A percentile compares a stretch with the other conserved stretches of the same genome.
Conservation (phyloP, 2,888 invertebrate genomes). For the Hetaerina titia region DNA sequence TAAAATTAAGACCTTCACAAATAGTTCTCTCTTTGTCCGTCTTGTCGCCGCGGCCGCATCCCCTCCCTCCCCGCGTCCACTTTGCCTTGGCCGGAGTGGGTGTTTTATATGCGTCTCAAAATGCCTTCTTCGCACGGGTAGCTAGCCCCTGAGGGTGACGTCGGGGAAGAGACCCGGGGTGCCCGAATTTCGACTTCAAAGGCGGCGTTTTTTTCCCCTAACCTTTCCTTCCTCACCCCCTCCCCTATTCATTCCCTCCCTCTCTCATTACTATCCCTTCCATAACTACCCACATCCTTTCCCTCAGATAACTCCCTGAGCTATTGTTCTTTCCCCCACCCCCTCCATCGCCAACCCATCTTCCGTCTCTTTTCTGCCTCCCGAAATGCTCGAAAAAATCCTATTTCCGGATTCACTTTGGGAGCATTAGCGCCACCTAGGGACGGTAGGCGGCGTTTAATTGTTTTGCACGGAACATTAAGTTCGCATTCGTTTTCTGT, state of each 20-base stretch:
- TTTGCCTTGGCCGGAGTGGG: background rate
- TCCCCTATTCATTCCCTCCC: background rate
- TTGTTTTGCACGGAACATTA: constrained; percentile 37
- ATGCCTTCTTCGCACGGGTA: background rate
- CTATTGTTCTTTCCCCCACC: background rate
- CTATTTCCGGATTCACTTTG: constrained; percentile 48
- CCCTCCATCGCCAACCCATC: background rate
- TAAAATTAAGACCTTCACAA: constrained; percentile 22
- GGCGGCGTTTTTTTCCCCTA: constrained; percentile 28
- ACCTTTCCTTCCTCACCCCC: background rate
- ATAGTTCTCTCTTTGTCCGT: background rate
- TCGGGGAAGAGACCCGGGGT: background rate
- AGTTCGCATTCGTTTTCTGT: constrained; percentile 25
- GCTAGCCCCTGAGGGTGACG: background rate
- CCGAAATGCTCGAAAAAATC: constrained; percentile 14
- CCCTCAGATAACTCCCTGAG: background rate
- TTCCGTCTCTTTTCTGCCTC: background rate
- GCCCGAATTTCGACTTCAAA: constrained; percentile 44
- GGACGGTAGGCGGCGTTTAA: constrained; percentile 36
- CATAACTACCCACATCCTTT: constrained; percentile 30
- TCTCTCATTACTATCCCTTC: background rate
- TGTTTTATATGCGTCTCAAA: background rate
- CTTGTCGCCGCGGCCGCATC: background rate
- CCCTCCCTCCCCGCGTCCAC: background rate
- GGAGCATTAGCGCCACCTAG: constrained; percentile 52